Evolutionary conservation across 2,113 vertebrate species (phyloP).

Genomic region (Hucho hucho): DNA sequence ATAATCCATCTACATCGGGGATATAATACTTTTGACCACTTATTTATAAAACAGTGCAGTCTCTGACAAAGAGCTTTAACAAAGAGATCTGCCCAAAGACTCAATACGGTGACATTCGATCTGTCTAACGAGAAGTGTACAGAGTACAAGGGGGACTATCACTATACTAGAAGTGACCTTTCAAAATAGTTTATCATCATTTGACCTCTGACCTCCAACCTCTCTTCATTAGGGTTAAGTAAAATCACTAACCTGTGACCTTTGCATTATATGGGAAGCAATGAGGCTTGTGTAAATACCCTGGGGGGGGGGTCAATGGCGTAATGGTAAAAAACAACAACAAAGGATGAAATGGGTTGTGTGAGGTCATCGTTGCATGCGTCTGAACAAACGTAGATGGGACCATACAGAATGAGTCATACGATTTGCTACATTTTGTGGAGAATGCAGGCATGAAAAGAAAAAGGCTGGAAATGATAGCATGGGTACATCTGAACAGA

Average conservation of each 20-base stretch:
- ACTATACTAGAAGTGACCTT: background rate
- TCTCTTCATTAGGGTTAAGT: background rate
- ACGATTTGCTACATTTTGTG: background rate
- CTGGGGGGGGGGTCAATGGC: background rate
- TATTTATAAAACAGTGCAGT: too few relatives aligned
- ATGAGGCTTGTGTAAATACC: background rate
- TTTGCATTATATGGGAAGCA: background rate
- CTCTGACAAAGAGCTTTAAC: background rate
- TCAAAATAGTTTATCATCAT: background rate
- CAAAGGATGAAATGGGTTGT: background rate
- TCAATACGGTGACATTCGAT: background rate
- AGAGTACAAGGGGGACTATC: background rate
- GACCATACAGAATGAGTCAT: background rate
- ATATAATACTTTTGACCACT: too few relatives aligned
- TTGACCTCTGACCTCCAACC: background rate
- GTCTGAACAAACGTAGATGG: background rate
- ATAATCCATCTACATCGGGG: too few relatives aligned
- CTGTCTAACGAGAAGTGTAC: background rate
- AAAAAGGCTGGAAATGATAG: background rate
- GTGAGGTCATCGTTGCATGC: background rate
- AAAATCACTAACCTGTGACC: background rate
- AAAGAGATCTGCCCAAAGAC: background rate
- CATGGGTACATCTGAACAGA: background rate
- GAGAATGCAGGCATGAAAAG: background rate
- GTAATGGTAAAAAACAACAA: background rate